Percentiles rank a stretch among this genome's conserved stretches.
These are phyloP conservation scores for Pterostichus niger DNA, from an alignment of 2,888 invertebrate genomes.

Conservation along the genomic window DNA sequence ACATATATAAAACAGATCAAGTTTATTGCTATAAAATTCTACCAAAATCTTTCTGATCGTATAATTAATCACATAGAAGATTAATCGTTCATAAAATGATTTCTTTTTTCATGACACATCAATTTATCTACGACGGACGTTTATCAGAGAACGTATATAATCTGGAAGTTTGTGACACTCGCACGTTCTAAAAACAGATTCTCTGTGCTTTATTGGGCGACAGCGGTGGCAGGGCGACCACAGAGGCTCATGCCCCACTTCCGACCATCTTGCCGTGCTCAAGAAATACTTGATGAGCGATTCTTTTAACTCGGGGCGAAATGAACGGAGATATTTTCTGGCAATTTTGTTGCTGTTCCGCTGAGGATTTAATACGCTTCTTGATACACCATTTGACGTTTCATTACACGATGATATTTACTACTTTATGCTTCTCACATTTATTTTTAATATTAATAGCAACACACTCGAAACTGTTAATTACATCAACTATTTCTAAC, in stretches of 20 bases:
- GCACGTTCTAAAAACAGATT: slow-evolving; percentile 54
- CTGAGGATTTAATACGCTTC: slow-evolving; percentile 11
- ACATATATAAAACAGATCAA: slow-evolving; percentile 45
- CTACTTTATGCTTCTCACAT: too few species aligned
- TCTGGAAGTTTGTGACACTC: slow-evolving; percentile 53
- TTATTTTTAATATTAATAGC: neutral
- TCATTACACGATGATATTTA: slow-evolving; percentile 12
- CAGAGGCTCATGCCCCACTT: slow-evolving; percentile 25
- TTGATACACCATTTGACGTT: slow-evolving; percentile 24
- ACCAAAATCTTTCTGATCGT: slow-evolving; percentile 45
- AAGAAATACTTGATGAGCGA: slow-evolving; percentile 27
- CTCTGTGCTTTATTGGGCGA: slow-evolving; percentile 33
- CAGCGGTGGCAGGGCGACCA: neutral
- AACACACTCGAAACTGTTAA: neutral
- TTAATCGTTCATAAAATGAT: slow-evolving; percentile 67
- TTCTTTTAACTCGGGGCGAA: slow-evolving; percentile 1
- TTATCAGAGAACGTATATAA: slow-evolving; percentile 55
- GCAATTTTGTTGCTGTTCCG: slow-evolving; percentile 15
- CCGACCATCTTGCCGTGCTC: slow-evolving; percentile 4
- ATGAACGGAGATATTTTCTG: slow-evolving; percentile 1
- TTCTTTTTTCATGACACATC: slow-evolving; percentile 65
- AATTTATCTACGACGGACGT: slow-evolving; percentile 60
- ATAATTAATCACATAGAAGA: slow-evolving; percentile 65
- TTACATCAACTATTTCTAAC: neutral
- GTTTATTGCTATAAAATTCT: slow-evolving; percentile 35